Conservation (phyloP, 2,113 vertebrate species). For the Oncorhynchus nerka region DNA sequence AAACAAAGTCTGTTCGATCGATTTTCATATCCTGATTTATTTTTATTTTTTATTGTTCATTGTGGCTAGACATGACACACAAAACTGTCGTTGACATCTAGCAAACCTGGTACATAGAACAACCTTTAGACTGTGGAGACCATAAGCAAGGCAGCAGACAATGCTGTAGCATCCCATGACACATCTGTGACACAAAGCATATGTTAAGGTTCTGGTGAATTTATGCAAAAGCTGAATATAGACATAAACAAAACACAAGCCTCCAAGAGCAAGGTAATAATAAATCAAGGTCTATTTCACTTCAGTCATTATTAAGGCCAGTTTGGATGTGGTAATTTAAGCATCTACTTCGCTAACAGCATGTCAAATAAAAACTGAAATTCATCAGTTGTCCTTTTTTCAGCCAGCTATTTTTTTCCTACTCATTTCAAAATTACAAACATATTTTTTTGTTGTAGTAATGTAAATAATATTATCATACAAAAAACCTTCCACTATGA, state of each 20-base stretch:
- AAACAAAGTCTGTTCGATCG: background rate
- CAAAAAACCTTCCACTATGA: background rate
- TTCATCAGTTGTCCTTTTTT: background rate
- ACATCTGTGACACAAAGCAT: conserved; percentile 17
- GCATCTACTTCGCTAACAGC: background rate
- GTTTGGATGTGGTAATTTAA: conserved; percentile 27
- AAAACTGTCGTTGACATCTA: background rate
- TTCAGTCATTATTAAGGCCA: conserved; percentile 44
- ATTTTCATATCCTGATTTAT: background rate
- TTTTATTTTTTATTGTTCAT: background rate
- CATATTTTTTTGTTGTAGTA: background rate
- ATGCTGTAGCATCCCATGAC: background rate
- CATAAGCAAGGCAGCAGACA: background rate
- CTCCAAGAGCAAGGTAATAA: conserved; percentile 26
- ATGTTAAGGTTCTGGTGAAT: conserved; percentile 48
- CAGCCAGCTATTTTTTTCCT: background rate
- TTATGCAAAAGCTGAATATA: conserved; percentile 3
- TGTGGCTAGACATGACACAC: conserved; percentile 1
- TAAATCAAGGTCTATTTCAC: conserved; percentile 12
- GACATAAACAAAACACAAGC: background rate
- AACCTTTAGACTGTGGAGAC: background rate
- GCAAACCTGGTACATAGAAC: background rate
- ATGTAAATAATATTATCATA: background rate
- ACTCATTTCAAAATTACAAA: background rate
- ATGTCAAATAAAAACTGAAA: background rate